phyloP scores from a whole-genome alignment of 2,797 vertebrate species.

The Mallotus villosus region DNA sequence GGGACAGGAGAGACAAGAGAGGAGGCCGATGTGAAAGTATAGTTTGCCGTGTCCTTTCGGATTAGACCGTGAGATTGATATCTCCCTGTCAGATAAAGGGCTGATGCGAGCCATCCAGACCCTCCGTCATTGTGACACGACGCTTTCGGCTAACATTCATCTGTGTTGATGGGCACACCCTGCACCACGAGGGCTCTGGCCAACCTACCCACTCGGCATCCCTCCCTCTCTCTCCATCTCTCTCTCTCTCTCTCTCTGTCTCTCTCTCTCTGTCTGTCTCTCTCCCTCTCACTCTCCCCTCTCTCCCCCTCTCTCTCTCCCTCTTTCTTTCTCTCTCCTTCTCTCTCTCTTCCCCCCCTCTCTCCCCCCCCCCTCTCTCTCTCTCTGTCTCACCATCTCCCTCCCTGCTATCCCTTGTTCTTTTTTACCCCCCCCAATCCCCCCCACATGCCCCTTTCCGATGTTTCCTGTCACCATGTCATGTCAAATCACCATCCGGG shows the following conservation, averaged over 20 bases:
- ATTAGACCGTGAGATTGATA: slow-evolving; percentile 77
- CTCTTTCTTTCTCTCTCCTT: neutral
- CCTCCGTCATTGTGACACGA: slow-evolving; percentile 78
- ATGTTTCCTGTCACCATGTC: slow-evolving; percentile 91
- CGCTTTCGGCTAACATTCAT: slow-evolving; percentile 78
- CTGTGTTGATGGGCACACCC: slow-evolving; percentile 81
- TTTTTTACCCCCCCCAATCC: slow-evolving; percentile 52
- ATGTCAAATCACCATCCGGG: slow-evolving; percentile 87
- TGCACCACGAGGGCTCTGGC: slow-evolving; percentile 61
- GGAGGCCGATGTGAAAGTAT: slow-evolving; percentile 63
- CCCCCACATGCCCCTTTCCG: slow-evolving; percentile 73
- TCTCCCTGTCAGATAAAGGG: slow-evolving; percentile 79
- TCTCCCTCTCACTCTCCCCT: slow-evolving; percentile 52
- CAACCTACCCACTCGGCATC: slow-evolving; percentile 61
- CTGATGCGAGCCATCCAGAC: slow-evolving; percentile 76
- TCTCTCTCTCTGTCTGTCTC: slow-evolving; percentile 52
- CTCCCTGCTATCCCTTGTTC: slow-evolving; percentile 54
- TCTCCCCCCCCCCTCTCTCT: neutral
- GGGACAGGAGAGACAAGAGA: slow-evolving; percentile 59
- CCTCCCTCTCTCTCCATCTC: slow-evolving; percentile 17
- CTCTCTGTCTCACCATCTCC: slow-evolving; percentile 49
- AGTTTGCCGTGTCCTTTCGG: slow-evolving; percentile 74
- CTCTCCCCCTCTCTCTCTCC: slow-evolving; percentile 24
- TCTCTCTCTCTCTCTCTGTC: slow-evolving; percentile 38
- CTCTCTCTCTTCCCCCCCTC: too few relatives aligned